Conservation (phyloP, 2,888 invertebrate species). For the Lasioglossum villosulum region DNA sequence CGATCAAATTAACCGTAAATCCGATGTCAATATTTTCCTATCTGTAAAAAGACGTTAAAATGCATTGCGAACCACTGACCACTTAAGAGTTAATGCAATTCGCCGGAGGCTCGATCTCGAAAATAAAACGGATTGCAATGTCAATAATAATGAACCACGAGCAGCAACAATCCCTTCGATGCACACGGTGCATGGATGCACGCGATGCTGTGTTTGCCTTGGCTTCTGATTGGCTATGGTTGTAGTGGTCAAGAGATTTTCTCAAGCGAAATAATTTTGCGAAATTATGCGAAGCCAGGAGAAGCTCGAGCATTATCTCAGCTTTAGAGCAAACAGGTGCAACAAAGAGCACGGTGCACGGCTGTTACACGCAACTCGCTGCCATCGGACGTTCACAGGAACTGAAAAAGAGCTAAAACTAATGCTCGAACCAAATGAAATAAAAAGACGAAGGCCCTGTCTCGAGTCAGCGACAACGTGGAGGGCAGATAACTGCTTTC, state of each 20-base stretch:
- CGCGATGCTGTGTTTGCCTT: background rate
- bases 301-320: background rate
- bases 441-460: background rate
- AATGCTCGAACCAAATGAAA: background rate
- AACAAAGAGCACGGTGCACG: slow-evolving; percentile 23
- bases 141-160: background rate
- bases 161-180: background rate
- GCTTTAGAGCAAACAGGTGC: slow-evolving; percentile 21
- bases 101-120: background rate
- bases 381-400: background rate
- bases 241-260: background rate
- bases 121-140: background rate
- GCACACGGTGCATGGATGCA: background rate
- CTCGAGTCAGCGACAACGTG: background rate
- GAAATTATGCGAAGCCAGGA: background rate
- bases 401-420: background rate
- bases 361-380: slow-evolving; percentile 7
- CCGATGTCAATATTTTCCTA: no score
- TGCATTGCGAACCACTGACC: background rate
- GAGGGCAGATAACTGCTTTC: background rate
- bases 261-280: background rate
- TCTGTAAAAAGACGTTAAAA: background rate
- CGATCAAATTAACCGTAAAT: no score
- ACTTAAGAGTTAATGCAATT: background rate
- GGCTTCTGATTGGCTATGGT: background rate